A percentile compares a stretch with the other conserved stretches of the same genome.
These are phyloP conservation scores for Toxostoma redivivum DNA, from an alignment of 2,113 vertebrate genomes.

Conservation along the genomic window DNA sequence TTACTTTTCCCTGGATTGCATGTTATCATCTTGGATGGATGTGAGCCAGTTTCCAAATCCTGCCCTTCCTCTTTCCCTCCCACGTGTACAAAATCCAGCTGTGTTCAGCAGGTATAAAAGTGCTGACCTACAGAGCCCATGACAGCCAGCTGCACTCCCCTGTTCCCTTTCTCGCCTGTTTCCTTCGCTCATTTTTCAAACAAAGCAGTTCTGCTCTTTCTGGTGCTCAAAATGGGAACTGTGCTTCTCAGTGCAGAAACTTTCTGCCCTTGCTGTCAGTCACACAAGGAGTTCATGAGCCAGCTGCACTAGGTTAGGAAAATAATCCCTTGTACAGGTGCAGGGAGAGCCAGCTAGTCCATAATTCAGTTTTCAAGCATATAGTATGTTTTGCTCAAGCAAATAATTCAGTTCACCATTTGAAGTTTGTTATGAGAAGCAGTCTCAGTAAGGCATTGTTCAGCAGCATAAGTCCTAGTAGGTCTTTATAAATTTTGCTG, in stretches of 20 bases:
- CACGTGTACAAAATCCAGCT: background rate
- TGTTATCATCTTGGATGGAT: background rate
- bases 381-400: background rate
- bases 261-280: background rate
- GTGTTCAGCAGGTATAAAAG: conserved; percentile 18
- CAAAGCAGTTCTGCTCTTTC: background rate
- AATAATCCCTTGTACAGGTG: background rate
- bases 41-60: conserved; percentile 16
- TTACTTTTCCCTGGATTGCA: background rate
- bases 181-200: background rate
- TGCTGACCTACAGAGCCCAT: background rate
- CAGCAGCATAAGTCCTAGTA: background rate
- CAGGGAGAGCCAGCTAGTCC: background rate
- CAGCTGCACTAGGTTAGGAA: background rate
- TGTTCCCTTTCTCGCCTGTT: background rate
- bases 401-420: background rate
- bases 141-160: conserved; percentile 5
- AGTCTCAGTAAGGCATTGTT: background rate
- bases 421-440: background rate
- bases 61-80: background rate
- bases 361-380: background rate
- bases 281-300: background rate
- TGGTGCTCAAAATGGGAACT: background rate
- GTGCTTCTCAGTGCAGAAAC: background rate
- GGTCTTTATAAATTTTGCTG: background rate